These are phyloP conservation scores for Sus cebifrons DNA, from an alignment of 2,797 vertebrate species.

Conservation along the genomic window DNA sequence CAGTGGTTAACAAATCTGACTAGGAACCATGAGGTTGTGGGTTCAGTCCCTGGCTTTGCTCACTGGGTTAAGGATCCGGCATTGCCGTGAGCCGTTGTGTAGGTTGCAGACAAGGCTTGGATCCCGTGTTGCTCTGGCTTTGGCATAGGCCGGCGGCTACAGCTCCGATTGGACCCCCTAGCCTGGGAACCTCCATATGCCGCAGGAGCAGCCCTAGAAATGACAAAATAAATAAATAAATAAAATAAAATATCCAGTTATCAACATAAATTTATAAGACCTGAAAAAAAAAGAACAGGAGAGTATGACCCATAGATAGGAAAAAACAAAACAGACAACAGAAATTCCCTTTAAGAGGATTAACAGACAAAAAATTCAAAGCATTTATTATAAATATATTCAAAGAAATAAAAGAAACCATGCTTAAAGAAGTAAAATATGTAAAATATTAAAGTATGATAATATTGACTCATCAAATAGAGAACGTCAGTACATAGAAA, in stretches of 20 bases:
- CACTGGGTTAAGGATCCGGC: too few relatives aligned
- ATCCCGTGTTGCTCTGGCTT: too few relatives aligned
- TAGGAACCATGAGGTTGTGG: too few relatives aligned
- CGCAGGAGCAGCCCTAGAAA: too few relatives aligned
- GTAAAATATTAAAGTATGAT: neutral
- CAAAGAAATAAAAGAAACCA: neutral
- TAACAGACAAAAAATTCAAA: neutral
- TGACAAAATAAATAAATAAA: too few relatives aligned
- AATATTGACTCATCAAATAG: neutral
- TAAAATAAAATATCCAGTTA: neutral
- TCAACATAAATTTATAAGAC: neutral
- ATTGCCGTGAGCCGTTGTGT: too few relatives aligned
- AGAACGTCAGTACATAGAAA: conserved; percentile 14
- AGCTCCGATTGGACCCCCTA: too few relatives aligned
- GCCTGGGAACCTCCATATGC: too few relatives aligned
- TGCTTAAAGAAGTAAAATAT: neutral
- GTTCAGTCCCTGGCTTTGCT: too few relatives aligned
- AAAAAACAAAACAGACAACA: neutral
- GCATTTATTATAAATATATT: neutral
- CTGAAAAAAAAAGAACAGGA: neutral
- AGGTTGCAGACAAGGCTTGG: too few relatives aligned
- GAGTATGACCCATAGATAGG: neutral
- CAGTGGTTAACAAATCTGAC: too few relatives aligned
- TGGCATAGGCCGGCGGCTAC: too few relatives aligned
- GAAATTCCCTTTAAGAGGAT: neutral